Evolutionary conservation across 2,888 invertebrate species (phyloP), one percentile per base, ranked within the genome.

Genomic region (Nomada flava): DNA sequence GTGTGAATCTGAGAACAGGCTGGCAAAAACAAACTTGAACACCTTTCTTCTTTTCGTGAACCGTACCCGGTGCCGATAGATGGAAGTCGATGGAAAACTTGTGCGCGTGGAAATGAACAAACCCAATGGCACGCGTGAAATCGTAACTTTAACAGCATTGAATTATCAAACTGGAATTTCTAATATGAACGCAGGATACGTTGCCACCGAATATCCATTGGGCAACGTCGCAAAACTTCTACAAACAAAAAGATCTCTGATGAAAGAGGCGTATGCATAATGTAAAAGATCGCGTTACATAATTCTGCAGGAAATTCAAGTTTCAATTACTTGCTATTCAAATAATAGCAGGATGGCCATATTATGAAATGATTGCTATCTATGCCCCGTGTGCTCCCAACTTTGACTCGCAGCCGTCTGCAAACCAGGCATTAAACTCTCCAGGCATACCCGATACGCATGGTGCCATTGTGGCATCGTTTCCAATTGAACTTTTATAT

Each of bases 361-460:
- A 75, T 77, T 71, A 78, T 68, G 82, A 82, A 75, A 78, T 60
- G 77, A 74, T 76, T 81, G 29, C 73, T 60, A 55, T 63, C 67
- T 60, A 72, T 26, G 57, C 52, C 15, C 36, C 18, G 67, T 71
- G 57, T 67, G 62, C n/a, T 71, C 55, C 26, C 47, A 65, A 75
- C 62, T 67, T 71, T n/a, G n/a, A 47, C 47, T 47, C 67, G 23
- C 57, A 18, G 23, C 7, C 13, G 18, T n/a, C 50, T 60, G 42
- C 75, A 62, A 65, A 64, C 76, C 81, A 60, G 42, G 88, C 89
- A 74, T 89, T 83, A 82, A 90, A 89, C 53, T 88, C 88, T 80
- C 88, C 76, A 36, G 76, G 26, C 53, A 55, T 18, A 42, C 13
- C 57, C 50, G 55, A 57, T 42, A 42, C 36, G 50, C n/a, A 44